Percentiles rank a stretch among this genome's conserved stretches.
These are phyloP conservation scores for Phylloscopus collybita DNA, from an alignment of 2,797 vertebrate genomes.

Conservation along the genomic window DNA sequence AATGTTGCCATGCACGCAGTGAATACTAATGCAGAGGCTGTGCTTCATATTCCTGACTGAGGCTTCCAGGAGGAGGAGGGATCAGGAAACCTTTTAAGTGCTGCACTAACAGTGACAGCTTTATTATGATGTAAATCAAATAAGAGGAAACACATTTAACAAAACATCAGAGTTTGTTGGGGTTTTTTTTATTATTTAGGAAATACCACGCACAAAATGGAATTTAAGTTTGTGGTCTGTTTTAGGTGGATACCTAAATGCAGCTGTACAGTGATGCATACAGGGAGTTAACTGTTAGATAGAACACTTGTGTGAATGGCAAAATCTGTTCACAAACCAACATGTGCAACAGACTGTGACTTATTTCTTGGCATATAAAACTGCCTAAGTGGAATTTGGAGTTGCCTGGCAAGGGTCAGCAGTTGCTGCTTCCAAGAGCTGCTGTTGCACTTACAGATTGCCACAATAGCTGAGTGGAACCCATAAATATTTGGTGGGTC, in stretches of 20 bases:
- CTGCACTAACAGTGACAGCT: neutral
- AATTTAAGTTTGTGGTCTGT: neutral
- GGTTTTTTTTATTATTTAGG: neutral
- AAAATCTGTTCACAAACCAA: neutral
- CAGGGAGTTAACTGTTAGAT: neutral
- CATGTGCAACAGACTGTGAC: neutral
- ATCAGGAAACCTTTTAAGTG: slow-evolving; percentile 3
- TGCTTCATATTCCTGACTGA: neutral
- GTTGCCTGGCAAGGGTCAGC: neutral
- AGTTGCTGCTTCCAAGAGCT: neutral
- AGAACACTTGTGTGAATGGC: neutral
- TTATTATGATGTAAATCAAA: slow-evolving; percentile 10
- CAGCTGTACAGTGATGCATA: neutral
- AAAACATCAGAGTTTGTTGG: neutral
- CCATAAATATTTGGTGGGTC: neutral
- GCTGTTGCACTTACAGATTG: neutral
- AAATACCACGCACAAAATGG: neutral
- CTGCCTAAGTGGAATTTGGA: neutral
- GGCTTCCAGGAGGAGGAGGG: neutral
- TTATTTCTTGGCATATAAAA: neutral
- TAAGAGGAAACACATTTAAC: neutral
- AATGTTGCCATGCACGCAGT: neutral
- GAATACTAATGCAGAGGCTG: neutral
- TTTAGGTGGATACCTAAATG: neutral
- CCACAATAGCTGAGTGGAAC: neutral